Evolutionary conservation across 2,113 vertebrate genomes (phyloP).

Genomic region (rabbit (Oryctolagus cuniculus)): mOryCun1.1 NC_091440.1:99397501-99398000

Average conservation of each 20-base stretch:
- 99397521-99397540: neutral
- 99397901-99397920: neutral
- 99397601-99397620: no score
- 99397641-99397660: neutral
- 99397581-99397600: neutral
- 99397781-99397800: neutral
- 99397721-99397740: neutral
- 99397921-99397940: neutral
- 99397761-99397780: neutral
- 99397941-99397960: neutral
- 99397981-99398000: neutral
- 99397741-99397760: neutral
- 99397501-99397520: neutral
- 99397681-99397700: neutral
- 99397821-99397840: neutral
- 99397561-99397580: neutral
- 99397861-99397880: neutral
- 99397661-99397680: neutral
- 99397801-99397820: neutral
- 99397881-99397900: neutral
- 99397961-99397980: neutral
- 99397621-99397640: neutral
- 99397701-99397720: neutral
- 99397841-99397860: neutral
- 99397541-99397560: neutral